Percentiles rank a stretch among this genome's conserved stretches.
Evolutionary conservation across 35 echinoderm and acorn worm genomes (phyloP).

Genomic region (Diadema setosum): DNA sequence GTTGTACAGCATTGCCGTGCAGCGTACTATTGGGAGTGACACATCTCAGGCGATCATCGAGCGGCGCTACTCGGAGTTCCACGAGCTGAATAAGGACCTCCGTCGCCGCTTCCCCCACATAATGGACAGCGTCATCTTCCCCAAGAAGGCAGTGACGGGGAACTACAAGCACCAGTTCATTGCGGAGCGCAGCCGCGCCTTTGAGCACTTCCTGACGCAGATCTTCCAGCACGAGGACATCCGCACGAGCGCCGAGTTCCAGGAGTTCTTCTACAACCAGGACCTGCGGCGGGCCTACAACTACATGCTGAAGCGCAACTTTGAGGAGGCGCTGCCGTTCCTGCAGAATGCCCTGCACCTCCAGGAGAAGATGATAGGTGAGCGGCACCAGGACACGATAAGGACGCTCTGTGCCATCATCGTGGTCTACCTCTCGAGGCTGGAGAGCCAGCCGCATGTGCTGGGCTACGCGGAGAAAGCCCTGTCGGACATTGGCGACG

Average conservation of each 20-base stretch:
- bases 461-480: constrained; percentile 80
- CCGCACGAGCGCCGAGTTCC: constrained; percentile 47
- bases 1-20: constrained; percentile 87
- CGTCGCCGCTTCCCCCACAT: constrained; percentile 57
- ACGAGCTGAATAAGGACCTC: constrained; percentile 62
- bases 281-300: constrained; percentile 75
- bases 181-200: constrained; percentile 88
- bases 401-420: constrained; percentile 83
- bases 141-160: constrained; percentile 78
- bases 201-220: constrained; percentile 82
- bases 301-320: constrained; percentile 62
- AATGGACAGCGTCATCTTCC: constrained; percentile 84
- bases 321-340: constrained; percentile 79
- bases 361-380: constrained; percentile 89
- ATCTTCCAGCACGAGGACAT: constrained; percentile 72
- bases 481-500: constrained; percentile 66
- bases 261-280: constrained; percentile 91
- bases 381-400: constrained; percentile 61
- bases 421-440: constrained; percentile 73
- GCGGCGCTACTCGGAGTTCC: constrained; percentile 90
- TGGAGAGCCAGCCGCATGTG: constrained; percentile 79
- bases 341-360: constrained; percentile 91
- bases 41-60: constrained; percentile 90
- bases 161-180: constrained; percentile 91
- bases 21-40: constrained; percentile 80